These are phyloP conservation scores for Aphis gossypii DNA, from an alignment of 1,140 invertebrate species.

Conservation along the genomic window DNA sequence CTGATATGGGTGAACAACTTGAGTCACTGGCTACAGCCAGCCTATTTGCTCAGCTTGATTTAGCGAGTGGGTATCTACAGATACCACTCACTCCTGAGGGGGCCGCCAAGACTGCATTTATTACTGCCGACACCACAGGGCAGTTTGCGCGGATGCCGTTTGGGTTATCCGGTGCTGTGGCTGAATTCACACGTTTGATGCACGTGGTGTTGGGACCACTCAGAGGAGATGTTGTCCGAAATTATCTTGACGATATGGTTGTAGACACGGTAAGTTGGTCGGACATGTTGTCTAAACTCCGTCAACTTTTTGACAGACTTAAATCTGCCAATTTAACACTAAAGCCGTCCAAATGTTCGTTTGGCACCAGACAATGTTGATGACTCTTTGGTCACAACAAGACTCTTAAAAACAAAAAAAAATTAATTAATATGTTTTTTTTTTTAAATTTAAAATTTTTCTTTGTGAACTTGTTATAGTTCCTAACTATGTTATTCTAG, in stretches of 20 bases:
- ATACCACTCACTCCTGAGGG: constrained; percentile 45
- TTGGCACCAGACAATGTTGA: neutral
- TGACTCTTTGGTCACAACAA: too few species aligned
- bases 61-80: constrained; percentile 60
- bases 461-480: too few species aligned
- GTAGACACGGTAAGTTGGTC: neutral
- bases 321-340: neutral
- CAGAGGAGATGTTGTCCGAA: neutral
- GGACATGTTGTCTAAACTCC: neutral
- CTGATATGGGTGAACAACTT: constrained; percentile 60
- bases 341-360: constrained; percentile 16
- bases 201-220: constrained; percentile 61
- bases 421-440: too few species aligned
- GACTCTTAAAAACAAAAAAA: too few species aligned
- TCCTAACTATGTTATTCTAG: too few species aligned
- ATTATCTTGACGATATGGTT: constrained; percentile 16
- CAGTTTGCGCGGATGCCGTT: constrained; percentile 59
- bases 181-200: constrained; percentile 62
- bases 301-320: neutral
- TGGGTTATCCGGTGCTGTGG: too few species aligned
- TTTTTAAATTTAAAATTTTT: too few species aligned
- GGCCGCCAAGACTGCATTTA: constrained; percentile 57
- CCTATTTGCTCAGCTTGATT: constrained; percentile 59
- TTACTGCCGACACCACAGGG: constrained; percentile 54
- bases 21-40: constrained; percentile 51